These are phyloP conservation scores for Taeniopygia guttata DNA, from an alignment of 2,797 vertebrate species.

Conservation along the genomic window DNA sequence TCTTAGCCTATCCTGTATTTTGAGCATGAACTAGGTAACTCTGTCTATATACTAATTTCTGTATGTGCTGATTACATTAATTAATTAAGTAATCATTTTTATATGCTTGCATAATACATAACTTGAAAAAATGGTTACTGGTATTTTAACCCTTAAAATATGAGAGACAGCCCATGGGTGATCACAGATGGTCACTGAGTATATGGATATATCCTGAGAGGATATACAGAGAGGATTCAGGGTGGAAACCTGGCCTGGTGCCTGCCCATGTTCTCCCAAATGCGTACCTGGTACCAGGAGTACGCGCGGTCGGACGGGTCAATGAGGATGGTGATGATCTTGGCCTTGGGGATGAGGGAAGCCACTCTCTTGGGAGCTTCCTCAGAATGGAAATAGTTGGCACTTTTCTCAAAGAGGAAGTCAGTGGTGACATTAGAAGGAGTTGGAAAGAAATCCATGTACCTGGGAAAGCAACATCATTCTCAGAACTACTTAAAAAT, in stretches of 20 bases:
- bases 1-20: not conserved
- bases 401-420: constrained; percentile 97
- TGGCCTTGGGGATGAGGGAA: constrained; percentile 92
- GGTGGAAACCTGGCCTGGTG: not conserved
- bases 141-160: not conserved
- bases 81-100: not conserved
- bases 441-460: constrained; percentile 95
- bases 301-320: constrained; percentile 94
- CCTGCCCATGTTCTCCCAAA: not conserved
- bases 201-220: not conserved
- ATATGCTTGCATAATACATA: not conserved
- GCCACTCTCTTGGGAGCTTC: constrained; percentile 88
- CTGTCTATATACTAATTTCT: not conserved
- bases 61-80: not conserved
- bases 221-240: not conserved
- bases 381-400: constrained; percentile 96
- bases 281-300: constrained; percentile 93
- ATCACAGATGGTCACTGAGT: not conserved
- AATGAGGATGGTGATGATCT: constrained; percentile 94
- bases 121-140: not conserved
- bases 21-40: not conserved
- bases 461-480: constrained; percentile 79
- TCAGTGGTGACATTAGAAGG: constrained; percentile 92
- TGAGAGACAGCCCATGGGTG: not conserved
- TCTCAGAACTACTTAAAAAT: constrained; percentile 30